A percentile compares a stretch with the other conserved stretches of the same genome.
Conservation (phyloP, 2,888 invertebrate genomes). For the Achlya flavicornis region DNA sequence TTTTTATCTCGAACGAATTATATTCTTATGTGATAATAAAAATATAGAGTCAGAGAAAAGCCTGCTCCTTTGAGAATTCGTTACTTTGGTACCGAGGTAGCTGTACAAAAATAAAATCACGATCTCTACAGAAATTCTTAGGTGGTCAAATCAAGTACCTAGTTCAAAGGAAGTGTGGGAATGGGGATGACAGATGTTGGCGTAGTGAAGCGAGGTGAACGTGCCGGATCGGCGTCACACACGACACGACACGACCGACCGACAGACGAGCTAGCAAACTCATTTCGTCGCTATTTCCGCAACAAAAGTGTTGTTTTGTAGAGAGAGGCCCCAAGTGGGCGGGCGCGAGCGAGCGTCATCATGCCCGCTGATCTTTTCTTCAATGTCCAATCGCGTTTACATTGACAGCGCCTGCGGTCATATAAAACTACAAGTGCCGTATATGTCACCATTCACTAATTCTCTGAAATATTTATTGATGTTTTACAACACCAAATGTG, state of each 20-base stretch:
- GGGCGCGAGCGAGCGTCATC: slow-evolving; percentile 53
- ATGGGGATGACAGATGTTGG: slow-evolving; percentile 34
- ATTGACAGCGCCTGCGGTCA: background rate
- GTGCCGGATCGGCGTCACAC: slow-evolving; percentile 45
- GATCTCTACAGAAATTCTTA: background rate
- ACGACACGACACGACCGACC: slow-evolving; percentile 39
- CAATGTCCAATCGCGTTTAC: background rate
- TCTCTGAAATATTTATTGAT: slow-evolving; percentile 1
- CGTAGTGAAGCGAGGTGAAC: slow-evolving; percentile 52
- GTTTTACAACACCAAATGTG: background rate
- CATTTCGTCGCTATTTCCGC: slow-evolving; percentile 80
- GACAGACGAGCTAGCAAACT: slow-evolving; percentile 47
- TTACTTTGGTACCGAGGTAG: too few relatives aligned
- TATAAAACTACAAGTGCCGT: background rate
- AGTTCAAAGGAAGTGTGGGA: slow-evolving; percentile 27
- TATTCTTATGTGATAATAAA: too few relatives aligned
- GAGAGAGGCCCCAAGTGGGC: slow-evolving; percentile 76
- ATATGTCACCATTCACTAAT: background rate
- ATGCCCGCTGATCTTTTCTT: slow-evolving; percentile 14
- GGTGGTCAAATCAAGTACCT: background rate
- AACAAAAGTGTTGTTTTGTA: slow-evolving; percentile 79
- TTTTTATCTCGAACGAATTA: too few relatives aligned
- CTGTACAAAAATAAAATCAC: too few relatives aligned
- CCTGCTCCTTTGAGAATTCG: too few relatives aligned
- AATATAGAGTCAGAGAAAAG: too few relatives aligned